Evolutionary conservation across 2,113 vertebrate genomes (phyloP).

Genomic region (Butorides virescens): DNA sequence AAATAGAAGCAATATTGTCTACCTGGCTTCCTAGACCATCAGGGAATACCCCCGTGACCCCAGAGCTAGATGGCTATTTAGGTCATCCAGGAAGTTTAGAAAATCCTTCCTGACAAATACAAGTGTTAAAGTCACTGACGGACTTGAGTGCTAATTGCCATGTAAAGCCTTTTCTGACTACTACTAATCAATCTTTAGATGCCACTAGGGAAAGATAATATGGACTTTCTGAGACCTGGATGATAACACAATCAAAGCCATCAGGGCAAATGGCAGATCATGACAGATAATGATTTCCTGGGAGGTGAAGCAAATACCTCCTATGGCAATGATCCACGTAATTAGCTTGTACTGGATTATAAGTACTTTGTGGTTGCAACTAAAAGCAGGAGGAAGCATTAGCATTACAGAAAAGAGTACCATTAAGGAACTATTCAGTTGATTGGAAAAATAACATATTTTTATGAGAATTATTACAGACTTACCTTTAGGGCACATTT

Average conservation of each 20-base stretch:
- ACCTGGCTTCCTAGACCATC: neutral
- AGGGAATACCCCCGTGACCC: neutral
- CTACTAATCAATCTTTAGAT: neutral
- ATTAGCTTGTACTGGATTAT: neutral
- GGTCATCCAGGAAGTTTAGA: neutral
- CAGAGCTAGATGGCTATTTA: neutral
- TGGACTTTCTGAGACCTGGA: neutral
- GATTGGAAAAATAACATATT: neutral
- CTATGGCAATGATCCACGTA: neutral
- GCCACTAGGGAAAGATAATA: neutral
- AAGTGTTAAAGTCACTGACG: neutral
- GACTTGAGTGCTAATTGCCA: neutral
- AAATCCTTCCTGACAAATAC: neutral
- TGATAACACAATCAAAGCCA: constrained; percentile 21
- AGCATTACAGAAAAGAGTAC: neutral
- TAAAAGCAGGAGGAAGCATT: neutral
- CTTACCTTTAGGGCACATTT: neutral
- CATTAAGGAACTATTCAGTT: neutral
- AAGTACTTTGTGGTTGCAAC: neutral
- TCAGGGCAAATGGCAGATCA: neutral
- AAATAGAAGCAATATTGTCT: neutral
- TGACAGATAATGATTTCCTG: constrained; percentile 32
- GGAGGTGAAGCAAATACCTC: constrained; percentile 6
- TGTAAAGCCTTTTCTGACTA: neutral
- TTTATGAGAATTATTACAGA: neutral